Evolutionary conservation across 2,888 invertebrate genomes (phyloP).

Genomic region (Ormyrus rosae): DNA sequence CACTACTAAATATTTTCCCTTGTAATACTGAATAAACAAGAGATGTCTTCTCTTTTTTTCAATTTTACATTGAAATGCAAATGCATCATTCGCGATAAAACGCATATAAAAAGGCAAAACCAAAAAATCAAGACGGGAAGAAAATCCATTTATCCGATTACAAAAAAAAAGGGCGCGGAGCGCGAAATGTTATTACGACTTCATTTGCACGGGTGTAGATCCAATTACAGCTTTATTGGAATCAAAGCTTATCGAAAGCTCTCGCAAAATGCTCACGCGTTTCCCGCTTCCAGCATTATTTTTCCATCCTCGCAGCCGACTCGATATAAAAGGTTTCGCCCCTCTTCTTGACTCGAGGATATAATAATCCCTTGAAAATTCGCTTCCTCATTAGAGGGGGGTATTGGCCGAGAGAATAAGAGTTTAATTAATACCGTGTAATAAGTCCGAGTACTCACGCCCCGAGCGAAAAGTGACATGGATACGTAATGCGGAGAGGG

Average conservation of each 20-base stretch:
- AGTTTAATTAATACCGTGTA: slow-evolving; percentile 30
- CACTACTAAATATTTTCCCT: no score
- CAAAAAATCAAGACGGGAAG: no score
- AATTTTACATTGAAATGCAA: no score
- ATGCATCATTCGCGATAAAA: no score
- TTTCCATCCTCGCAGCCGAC: no score
- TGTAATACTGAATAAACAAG: no score
- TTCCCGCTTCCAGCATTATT: no score
- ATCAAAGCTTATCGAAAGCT: slow-evolving; percentile 38
- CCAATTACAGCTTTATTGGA: slow-evolving; percentile 40
- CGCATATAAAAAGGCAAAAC: no score
- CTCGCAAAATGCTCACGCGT: background rate
- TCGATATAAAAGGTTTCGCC: no score
- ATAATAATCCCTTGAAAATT: slow-evolving; percentile 13
- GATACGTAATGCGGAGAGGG: background rate
- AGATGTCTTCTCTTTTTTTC: no score
- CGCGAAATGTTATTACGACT: slow-evolving; percentile 7
- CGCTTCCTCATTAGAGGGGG: slow-evolving; percentile 11
- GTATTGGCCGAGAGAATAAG: background rate
- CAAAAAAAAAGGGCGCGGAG: background rate
- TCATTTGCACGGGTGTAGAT: slow-evolving; percentile 23
- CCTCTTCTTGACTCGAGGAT: background rate
- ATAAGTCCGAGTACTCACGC: background rate
- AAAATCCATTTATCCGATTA: slow-evolving; percentile 24
- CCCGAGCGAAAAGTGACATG: background rate